phyloP scores from a whole-genome alignment of 2,888 invertebrate species.

The Polyommatus icarus region DNA sequence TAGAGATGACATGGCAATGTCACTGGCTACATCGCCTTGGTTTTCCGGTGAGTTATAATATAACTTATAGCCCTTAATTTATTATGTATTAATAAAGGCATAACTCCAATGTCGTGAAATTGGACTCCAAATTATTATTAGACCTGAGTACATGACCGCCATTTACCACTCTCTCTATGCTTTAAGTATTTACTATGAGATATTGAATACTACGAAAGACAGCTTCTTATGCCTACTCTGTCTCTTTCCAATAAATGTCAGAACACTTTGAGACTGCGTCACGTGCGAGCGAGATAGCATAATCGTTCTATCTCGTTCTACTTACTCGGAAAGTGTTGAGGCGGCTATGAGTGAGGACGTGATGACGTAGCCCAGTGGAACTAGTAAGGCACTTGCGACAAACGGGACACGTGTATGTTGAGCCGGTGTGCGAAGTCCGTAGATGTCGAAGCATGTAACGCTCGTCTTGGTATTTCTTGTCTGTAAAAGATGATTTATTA shows the following conservation, averaged over 20 bases:
- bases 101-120: too few species aligned
- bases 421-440: constrained; percentile 67
- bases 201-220: too few species aligned
- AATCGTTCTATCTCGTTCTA: constrained; percentile 19
- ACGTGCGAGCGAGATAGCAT: background rate
- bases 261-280: background rate
- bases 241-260: background rate
- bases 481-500: constrained; percentile 44
- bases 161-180: too few species aligned
- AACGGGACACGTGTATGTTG: constrained; percentile 67
- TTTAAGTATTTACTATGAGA: background rate
- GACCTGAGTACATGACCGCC: too few species aligned
- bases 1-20: too few species aligned
- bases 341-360: constrained; percentile 73
- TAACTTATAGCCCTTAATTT: too few species aligned
- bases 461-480: constrained; percentile 69
- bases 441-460: constrained; percentile 78
- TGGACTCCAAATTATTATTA: too few species aligned
- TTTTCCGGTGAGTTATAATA: too few species aligned
- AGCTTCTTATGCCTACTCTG: background rate
- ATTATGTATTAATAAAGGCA: too few species aligned
- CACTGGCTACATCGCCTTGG: too few species aligned
- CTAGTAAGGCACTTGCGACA: constrained; percentile 65
- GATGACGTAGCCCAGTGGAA: constrained; percentile 62
- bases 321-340: constrained; percentile 66